These are phyloP conservation scores for Scolanthus callimorphus DNA, from an alignment of 92 coral and sea anemone genomes.

Conservation along the genomic window DNA sequence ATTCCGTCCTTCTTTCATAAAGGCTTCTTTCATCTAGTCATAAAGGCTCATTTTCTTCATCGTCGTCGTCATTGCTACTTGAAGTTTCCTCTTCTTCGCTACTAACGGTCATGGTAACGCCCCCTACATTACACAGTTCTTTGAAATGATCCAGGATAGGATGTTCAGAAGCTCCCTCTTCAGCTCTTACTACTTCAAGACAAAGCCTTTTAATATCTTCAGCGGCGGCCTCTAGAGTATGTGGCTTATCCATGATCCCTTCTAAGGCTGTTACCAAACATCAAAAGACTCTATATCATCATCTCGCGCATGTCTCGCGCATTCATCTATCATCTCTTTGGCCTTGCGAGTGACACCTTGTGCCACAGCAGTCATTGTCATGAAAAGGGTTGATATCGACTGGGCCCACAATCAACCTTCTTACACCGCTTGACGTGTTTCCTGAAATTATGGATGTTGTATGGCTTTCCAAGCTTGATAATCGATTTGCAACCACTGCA, in stretches of 20 bases:
- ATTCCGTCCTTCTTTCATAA: too few relatives aligned
- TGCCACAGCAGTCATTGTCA: conserved; percentile 31
- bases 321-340: conserved; percentile 13
- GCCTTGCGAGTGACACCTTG: conserved; percentile 21
- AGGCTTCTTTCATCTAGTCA: too few relatives aligned
- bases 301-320: conserved; percentile 7
- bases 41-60: conserved; percentile 4
- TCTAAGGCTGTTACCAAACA: too few relatives aligned
- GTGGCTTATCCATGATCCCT: conserved; percentile 22
- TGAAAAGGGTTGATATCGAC: conserved; percentile 32
- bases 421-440: conserved; percentile 24
- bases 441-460: conserved; percentile 25
- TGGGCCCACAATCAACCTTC: conserved; percentile 9
- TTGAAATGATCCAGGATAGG: conserved; percentile 6
- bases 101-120: not conserved
- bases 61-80: not conserved
- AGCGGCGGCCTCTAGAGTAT: conserved; percentile 26
- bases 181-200: conserved; percentile 1
- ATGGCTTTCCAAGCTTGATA: conserved; percentile 26
- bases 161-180: too few relatives aligned
- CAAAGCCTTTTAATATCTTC: conserved; percentile 5
- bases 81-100: conserved; percentile 7
- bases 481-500: conserved; percentile 14
- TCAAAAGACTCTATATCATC: conserved; percentile 6
- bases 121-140: conserved; percentile 19